Evolutionary conservation across 2,113 vertebrate genomes (phyloP).

Genomic region (Tragelaphus scriptus): DNA sequence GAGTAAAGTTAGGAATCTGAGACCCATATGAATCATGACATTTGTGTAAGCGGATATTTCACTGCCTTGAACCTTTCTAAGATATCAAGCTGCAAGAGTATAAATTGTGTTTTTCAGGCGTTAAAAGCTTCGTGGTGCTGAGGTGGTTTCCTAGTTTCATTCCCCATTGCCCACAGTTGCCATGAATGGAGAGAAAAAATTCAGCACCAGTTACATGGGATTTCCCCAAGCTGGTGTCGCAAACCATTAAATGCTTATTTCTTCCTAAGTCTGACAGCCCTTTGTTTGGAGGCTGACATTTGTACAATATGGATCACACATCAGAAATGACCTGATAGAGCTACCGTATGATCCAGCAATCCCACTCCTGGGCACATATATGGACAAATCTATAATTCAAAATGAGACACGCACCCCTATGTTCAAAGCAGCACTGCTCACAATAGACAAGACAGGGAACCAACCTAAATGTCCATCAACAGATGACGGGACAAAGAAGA

Average conservation of each 20-base stretch:
- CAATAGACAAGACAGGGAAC: background rate
- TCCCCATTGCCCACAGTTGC: background rate
- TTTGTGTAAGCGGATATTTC: background rate
- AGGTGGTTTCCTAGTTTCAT: background rate
- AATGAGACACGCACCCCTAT: rapidly evolving
- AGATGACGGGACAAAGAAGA: background rate
- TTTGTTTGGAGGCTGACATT: background rate
- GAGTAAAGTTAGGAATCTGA: background rate
- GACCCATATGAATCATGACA: rapidly evolving
- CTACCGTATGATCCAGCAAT: background rate
- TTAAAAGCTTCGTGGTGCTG: too few species aligned
- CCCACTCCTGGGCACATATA: background rate
- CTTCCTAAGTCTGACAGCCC: background rate
- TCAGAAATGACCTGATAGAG: background rate
- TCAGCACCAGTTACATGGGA: rapidly evolving
- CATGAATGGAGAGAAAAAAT: background rate
- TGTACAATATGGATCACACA: rapidly evolving
- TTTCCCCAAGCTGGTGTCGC: background rate
- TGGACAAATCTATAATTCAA: background rate
- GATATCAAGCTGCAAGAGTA: background rate
- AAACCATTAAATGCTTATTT: background rate
- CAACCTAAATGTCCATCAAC: background rate
- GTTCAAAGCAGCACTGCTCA: background rate
- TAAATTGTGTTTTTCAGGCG: background rate
- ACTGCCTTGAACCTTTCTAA: background rate